Conservation (phyloP, 2,797 vertebrate genomes). For the Artibeus jamaicensis region DNA sequence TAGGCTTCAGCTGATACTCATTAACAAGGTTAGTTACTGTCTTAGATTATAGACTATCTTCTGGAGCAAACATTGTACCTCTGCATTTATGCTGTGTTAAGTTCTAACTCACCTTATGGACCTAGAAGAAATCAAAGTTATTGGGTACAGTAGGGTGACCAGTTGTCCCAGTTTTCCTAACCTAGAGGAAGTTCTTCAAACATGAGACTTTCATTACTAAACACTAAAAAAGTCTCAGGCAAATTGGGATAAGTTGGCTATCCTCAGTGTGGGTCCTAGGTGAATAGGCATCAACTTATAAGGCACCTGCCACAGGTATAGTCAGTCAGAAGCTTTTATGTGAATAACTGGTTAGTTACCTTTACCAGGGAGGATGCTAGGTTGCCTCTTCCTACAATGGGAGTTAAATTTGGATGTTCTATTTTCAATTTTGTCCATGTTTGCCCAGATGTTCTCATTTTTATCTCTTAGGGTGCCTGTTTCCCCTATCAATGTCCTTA, state of each 20-base stretch:
- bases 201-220: neutral
- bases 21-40: neutral
- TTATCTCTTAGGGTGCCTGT: neutral
- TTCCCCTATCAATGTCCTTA: neutral
- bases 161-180: neutral
- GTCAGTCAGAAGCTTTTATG: neutral
- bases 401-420: neutral
- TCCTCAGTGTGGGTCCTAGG: neutral
- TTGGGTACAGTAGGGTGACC: neutral
- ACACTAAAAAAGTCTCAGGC: neutral
- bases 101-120: neutral
- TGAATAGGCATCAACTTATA: neutral
- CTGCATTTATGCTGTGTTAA: no score
- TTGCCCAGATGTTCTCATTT: neutral
- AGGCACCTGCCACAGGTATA: neutral
- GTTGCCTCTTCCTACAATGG: neutral
- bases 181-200: neutral
- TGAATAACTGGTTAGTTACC: neutral
- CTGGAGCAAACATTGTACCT: neutral
- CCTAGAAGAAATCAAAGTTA: neutral
- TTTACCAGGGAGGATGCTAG: neutral
- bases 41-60: neutral
- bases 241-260: neutral
- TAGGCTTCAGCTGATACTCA: neutral
- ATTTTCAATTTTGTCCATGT: neutral